Base-by-base conservation (phyloP, 1,140 invertebrate species). In the Drosophila rhopaloa region DNA sequence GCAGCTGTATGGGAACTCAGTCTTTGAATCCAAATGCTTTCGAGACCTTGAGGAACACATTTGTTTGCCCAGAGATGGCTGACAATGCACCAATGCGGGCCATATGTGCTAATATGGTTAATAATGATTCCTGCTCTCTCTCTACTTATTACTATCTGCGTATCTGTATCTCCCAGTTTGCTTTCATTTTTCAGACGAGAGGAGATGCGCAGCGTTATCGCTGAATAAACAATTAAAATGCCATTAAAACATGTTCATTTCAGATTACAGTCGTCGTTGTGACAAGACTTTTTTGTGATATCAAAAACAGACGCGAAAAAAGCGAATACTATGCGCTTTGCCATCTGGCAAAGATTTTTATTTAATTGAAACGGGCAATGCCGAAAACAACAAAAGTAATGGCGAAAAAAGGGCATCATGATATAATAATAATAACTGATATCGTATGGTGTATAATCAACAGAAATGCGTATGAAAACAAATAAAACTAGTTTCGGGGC, bases 201-300 rank as follows among this genome's bases (percentile, higher is more conserved):
- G 59, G 51, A 59, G 83, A 88, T 88, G 82, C 82, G 83, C 79
- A 83, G 43, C 48, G 65, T 86, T 86, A 86, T 86, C 82, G 62
- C 51, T 43, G 57, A 62, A 79, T 82, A 86, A 88, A 88, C 83
- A 88, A 88, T 86, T 89, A 89, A 67, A 66, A 60, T 63, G 79
- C 76, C 60, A 88, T 88, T 88, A 89, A 83, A 88, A 71, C 80
- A 79, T 88, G 72, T 79, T 83, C 67, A 70, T 68, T 65, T 48
- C 76, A 89, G 83, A 88, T 88, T 88, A 88, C 55, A 47, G 27
- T 29, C 43, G 29, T 47, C 44, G n/a, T 32, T 16, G n/a, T 10
- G 41, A 71, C 63, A 40, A 35, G 51, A 40, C 27, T 56, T 50
- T 51, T 72, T 27, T 70, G 60, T 66, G 60, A 68, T 66, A 68